Evolutionary conservation across 2,797 vertebrate genomes (phyloP), one percentile per base, ranked within the genome.

Genomic region (Poecilia velifera): DNA sequence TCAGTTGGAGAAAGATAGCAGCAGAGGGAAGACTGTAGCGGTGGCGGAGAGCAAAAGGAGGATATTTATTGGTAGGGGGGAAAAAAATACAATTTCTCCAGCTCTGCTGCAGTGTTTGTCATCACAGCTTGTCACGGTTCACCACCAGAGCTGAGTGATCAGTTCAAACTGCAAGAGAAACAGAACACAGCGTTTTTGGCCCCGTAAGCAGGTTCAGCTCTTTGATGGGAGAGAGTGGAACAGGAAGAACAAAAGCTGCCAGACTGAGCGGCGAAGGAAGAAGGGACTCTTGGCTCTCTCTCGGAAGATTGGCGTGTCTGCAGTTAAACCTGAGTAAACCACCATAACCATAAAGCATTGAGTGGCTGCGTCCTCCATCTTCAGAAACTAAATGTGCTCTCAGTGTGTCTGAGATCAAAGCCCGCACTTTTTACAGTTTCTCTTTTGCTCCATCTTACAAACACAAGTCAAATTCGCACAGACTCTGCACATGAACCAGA

Each of bases 101-200:
- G 92, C 91, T 93, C 93, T 93, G 92, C 94, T 94, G 94, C 94
- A 95, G 91, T 90, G 93, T 95, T 95, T 95, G 94, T 96, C 95
- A 95, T 95, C 95, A 96, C 92, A 94, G 94, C 95, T 94, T 92
- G 95, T 95, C 95, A 95, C 93, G 90, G 93, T 94, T 94, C 92
- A 93, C 94, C 93, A 93, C 87, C 90, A 93, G 93, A 92, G 92
- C 90, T 92, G 93, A 95, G 92, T 93, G 94, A 95, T 95, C 93
- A 91, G 93, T 94, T 93, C 92, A 95, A 94, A 95, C 92, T 94
- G 94, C 93, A 93, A 92, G 90, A 92, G 88, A 93, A 94, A 95
- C 93, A 95, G 91, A 94, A 94, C 94, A 94, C 92, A 94, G 91
- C 86, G 93, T 95, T 94, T 71, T 93, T 95, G 93, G 93, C 92